Evolutionary conservation across 2,113 vertebrate species (phyloP).

Genomic region (Mohoua ochrocephala): DNA sequence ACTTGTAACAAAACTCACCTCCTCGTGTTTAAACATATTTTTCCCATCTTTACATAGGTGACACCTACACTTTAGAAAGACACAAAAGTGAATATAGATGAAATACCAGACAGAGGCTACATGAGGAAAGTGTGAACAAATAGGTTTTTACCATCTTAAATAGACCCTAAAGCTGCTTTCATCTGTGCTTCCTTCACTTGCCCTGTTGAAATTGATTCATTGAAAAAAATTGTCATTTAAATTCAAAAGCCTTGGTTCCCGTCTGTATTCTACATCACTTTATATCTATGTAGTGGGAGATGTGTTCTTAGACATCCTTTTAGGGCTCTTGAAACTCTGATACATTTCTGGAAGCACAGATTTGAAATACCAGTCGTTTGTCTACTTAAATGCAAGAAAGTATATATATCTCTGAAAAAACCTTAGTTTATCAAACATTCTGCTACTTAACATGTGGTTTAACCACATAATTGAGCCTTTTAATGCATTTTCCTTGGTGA

Average conservation of each 20-base stretch:
- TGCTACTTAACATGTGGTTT: neutral
- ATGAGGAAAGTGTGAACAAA: neutral
- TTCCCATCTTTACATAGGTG: neutral
- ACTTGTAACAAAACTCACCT: neutral
- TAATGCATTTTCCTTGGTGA: neutral
- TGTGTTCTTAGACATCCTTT: neutral
- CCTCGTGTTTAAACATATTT: neutral
- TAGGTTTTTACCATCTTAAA: neutral
- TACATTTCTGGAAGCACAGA: neutral
- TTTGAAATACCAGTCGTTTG: neutral
- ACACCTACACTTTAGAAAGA: constrained; percentile 11
- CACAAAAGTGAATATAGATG: neutral
- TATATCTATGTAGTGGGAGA: neutral
- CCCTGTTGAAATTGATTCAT: constrained; percentile 1
- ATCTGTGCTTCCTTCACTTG: neutral
- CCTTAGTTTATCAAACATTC: neutral
- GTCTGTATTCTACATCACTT: neutral
- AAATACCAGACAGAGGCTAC: neutral
- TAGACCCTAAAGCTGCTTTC: neutral
- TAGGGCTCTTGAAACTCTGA: neutral
- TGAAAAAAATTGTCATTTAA: constrained; percentile 48
- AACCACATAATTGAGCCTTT: neutral
- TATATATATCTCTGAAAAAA: neutral
- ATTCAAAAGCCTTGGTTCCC: neutral
- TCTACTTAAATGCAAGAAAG: neutral